A percentile compares a stretch with the other conserved stretches of the same genome.
Evolutionary conservation across 2,888 invertebrate genomes (phyloP).

Genomic region (Frankliniella intonsa): DNA sequence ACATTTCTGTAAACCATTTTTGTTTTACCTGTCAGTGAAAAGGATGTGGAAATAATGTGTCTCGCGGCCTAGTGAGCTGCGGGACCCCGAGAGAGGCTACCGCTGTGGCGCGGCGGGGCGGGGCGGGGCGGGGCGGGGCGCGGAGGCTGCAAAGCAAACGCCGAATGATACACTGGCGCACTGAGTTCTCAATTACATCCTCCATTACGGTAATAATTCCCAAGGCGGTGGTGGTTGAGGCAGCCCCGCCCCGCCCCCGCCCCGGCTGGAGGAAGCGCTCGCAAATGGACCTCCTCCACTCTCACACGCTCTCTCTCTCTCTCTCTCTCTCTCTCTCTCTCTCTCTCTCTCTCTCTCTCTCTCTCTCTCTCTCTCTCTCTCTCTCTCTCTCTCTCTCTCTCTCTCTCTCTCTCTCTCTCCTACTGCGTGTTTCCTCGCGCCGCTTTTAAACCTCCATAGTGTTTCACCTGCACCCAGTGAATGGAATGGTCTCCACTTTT

Average conservation of each 20-base stretch:
- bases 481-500: too few relatives aligned
- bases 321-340: neutral
- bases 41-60: too few relatives aligned
- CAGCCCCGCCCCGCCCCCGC: too few relatives aligned
- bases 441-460: too few relatives aligned
- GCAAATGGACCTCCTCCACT: neutral
- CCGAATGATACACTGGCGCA: conserved; percentile 2
- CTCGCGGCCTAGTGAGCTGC: too few relatives aligned
- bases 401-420: neutral
- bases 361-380: conserved; percentile 1
- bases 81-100: too few relatives aligned
- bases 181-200: conserved; percentile 22
- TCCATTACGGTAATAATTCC: conserved; percentile 25
- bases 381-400: neutral
- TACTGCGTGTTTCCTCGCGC: too few relatives aligned
- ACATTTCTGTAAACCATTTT: too few relatives aligned
- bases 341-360: conserved; percentile 1
- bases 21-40: too few relatives aligned
- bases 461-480: too few relatives aligned
- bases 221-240: neutral
- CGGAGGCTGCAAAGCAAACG: neutral
- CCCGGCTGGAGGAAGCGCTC: neutral
- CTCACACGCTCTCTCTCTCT: neutral
- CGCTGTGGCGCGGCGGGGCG: neutral
- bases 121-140: neutral